phyloP scores from a whole-genome alignment of 2,113 vertebrate species.

The Ceyx margarethae region DNA sequence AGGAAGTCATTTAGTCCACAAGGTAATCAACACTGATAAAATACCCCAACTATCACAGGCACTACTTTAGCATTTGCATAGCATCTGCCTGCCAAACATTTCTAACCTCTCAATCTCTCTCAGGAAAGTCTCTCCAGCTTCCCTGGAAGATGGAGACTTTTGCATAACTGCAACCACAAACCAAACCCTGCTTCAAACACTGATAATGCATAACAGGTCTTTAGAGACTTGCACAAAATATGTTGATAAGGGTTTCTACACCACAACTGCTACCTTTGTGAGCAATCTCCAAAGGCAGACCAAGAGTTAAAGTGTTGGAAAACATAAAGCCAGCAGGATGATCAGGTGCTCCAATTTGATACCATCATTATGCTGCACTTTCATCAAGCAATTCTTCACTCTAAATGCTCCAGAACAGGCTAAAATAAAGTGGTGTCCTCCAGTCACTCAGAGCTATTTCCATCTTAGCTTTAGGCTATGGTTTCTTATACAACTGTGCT shows the following conservation, averaged over 20 bases:
- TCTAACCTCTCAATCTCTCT: neutral
- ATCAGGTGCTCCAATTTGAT: neutral
- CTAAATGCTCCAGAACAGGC: neutral
- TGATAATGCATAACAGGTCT: neutral
- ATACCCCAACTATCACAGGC: neutral
- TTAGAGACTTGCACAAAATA: neutral
- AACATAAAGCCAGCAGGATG: neutral
- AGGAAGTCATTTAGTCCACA: neutral
- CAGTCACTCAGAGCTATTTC: neutral
- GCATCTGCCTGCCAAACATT: neutral
- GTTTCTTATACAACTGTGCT: neutral
- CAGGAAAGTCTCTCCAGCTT: neutral
- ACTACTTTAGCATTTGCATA: neutral
- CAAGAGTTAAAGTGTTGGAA: neutral
- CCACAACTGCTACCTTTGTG: neutral
- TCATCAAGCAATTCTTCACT: neutral
- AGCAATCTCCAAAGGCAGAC: neutral
- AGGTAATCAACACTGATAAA: neutral
- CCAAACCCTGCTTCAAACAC: neutral
- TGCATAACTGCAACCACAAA: conserved; percentile 12
- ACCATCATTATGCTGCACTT: neutral
- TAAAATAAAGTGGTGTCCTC: neutral
- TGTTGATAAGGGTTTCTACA: neutral
- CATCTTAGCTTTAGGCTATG: neutral
- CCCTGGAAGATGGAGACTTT: neutral